Evolutionary conservation across 2,888 invertebrate genomes (phyloP).

Genomic region (Myopa tessellatipennis): DNA sequence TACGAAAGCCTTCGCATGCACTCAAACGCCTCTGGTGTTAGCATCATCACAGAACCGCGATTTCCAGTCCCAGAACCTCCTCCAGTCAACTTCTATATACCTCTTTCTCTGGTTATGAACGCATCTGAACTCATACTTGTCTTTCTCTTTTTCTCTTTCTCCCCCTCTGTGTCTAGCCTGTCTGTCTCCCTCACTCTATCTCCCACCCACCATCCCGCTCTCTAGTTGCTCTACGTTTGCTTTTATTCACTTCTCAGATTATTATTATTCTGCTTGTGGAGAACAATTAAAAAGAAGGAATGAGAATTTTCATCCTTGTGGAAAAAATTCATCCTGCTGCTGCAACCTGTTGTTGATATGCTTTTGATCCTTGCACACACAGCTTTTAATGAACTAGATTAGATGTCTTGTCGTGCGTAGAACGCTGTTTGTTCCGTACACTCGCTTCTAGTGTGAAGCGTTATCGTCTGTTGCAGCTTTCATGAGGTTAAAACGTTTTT

Average conservation of each 20-base stretch:
- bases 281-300: not conserved
- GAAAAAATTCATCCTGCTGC: not conserved
- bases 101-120: too few relatives aligned
- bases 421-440: not conserved
- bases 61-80: too few relatives aligned
- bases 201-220: not conserved
- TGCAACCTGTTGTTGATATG: slow-evolving; percentile 32
- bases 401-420: slow-evolving; percentile 45
- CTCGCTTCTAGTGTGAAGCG: not conserved
- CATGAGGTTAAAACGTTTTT: not conserved
- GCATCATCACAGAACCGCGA: too few relatives aligned
- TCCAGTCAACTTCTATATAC: too few relatives aligned
- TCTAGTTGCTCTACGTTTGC: not conserved
- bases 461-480: not conserved
- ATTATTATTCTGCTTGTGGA: not conserved
- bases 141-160: too few relatives aligned
- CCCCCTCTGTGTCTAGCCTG: not conserved
- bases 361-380: slow-evolving; percentile 42
- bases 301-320: not conserved
- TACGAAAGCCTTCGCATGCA: too few relatives aligned
- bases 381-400: slow-evolving; percentile 53
- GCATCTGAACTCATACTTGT: too few relatives aligned
- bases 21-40: too few relatives aligned
- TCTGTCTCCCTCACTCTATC: not conserved
- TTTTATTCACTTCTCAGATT: not conserved